A percentile compares a stretch with the other conserved stretches of the same genome.
Evolutionary conservation across 2,113 vertebrate genomes (phyloP).

Genomic region (Barnardius zonarius): DNA sequence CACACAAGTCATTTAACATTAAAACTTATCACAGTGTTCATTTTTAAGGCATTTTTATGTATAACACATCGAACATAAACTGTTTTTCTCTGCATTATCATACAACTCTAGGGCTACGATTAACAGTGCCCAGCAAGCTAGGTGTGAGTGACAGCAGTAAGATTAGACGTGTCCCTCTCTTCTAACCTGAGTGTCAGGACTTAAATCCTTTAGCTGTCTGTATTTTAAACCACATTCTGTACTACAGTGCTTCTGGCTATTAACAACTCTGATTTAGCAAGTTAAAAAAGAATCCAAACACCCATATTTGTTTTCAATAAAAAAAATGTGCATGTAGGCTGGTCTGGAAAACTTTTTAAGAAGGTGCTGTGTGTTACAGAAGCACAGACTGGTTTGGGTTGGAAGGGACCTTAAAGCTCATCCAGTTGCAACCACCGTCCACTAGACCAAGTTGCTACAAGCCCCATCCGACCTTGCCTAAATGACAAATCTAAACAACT

Average conservation of each 20-base stretch:
- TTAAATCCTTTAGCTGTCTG: neutral
- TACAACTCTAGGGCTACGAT: neutral
- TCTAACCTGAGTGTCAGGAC: neutral
- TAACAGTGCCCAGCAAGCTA: neutral
- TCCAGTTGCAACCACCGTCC: neutral
- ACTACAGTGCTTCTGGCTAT: neutral
- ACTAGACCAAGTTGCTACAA: neutral
- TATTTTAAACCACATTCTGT: neutral
- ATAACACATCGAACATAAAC: neutral
- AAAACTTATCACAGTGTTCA: neutral
- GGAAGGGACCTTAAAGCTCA: neutral
- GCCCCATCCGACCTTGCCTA: neutral
- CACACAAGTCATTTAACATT: conserved; percentile 13
- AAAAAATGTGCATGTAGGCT: neutral
- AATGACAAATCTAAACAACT: neutral
- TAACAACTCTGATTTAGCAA: neutral
- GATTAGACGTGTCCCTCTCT: neutral
- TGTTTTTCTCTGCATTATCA: neutral
- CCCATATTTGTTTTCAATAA: rapidly evolving
- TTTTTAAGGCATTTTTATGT: neutral
- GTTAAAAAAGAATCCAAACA: neutral
- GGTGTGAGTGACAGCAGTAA: neutral
- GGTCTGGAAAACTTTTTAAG: neutral
- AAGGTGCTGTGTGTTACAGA: neutral
- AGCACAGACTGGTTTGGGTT: neutral